These are phyloP conservation scores for Zaprionus davidi DNA, from an alignment of 1,140 invertebrate genomes.

Conservation along the genomic window DNA sequence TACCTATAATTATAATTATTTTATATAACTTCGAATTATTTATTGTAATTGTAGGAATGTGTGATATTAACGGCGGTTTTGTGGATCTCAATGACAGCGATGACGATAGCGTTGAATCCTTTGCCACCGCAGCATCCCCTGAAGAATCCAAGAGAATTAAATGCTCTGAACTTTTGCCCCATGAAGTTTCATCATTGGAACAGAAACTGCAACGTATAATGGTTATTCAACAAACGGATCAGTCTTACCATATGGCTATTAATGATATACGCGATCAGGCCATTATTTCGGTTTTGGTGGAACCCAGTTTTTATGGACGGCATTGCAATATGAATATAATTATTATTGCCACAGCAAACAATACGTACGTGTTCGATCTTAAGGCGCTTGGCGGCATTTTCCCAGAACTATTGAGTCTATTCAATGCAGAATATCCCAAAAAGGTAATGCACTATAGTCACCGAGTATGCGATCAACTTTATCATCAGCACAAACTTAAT, in stretches of 20 bases:
- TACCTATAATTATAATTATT: background rate
- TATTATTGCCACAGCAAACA: conserved; percentile 51
- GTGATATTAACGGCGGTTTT: background rate
- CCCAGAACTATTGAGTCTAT: conserved; percentile 30
- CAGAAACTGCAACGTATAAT: conserved; percentile 38
- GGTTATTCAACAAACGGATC: conserved; percentile 49
- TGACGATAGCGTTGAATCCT: conserved; percentile 22
- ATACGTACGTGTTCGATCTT: conserved; percentile 56
- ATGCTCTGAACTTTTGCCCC: conserved; percentile 12
- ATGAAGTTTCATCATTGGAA: conserved; percentile 33
- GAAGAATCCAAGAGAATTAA: background rate
- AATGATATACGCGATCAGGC: conserved; percentile 47
- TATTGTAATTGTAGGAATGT: background rate
- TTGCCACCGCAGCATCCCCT: background rate
- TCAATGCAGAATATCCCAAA: conserved; percentile 40
- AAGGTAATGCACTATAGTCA: conserved; percentile 65
- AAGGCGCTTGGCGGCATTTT: conserved; percentile 47
- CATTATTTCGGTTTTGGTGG: conserved; percentile 50
- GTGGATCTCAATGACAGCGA: conserved; percentile 2
- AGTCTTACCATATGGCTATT: conserved; percentile 43
- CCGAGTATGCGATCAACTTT: conserved; percentile 50
- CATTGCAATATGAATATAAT: conserved; percentile 43
- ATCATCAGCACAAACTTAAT: conserved; percentile 31
- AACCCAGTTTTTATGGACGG: conserved; percentile 63
- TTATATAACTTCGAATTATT: background rate